Evolutionary conservation across 2,113 vertebrate species (phyloP), one percentile per base, ranked within the genome.

Genomic region (Cinclus mexicanus): DNA sequence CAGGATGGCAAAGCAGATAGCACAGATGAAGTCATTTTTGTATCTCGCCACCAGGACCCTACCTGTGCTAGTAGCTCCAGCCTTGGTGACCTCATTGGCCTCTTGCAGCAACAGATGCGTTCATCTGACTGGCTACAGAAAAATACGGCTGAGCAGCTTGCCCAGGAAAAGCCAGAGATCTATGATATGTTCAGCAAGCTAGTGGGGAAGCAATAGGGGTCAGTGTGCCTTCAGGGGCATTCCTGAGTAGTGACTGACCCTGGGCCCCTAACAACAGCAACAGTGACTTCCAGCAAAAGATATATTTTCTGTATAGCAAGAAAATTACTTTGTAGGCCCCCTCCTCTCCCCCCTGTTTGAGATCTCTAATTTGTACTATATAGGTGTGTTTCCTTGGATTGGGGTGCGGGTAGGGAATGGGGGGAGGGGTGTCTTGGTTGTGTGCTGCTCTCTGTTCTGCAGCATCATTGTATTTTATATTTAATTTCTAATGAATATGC

Each of bases 161-260:
- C 98, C 10, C 98, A 98, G 93, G 98, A 98, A 72, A 98, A 99
- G 76, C 98, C 98, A 21, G 98, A 98, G 93, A 97, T 98, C 91
- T 98, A 98, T 19, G 98, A 98, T 7, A 98, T 99, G 49, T 99
- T 99, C 94, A 98, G 97, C 96, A 98, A 98, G 59, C 96, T 99
- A 89, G 92, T 98, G 92, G 98, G 98, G 74, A 98, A 98, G 94
- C 98, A 96, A 28, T 97, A 96, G 77, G 35, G 24, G 4, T 53
- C 64, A 16, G 26, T 24, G 61, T 72, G 76, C 70, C 80, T 57
- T 64, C 74, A 44, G 70, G 78, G 50, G 12, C 6, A 13, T 67
- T 80, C 68, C 78, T 78, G 60, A 94, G 44, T 59, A 61, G 37
- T 65, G 88, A 59, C 72, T 85, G 80, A 82, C 75, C 44, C 69